A percentile compares a stretch with the other conserved stretches of the same genome.
phyloP scores from a whole-genome alignment of 1,140 invertebrate genomes.

The Tachypleus tridentatus region DNA sequence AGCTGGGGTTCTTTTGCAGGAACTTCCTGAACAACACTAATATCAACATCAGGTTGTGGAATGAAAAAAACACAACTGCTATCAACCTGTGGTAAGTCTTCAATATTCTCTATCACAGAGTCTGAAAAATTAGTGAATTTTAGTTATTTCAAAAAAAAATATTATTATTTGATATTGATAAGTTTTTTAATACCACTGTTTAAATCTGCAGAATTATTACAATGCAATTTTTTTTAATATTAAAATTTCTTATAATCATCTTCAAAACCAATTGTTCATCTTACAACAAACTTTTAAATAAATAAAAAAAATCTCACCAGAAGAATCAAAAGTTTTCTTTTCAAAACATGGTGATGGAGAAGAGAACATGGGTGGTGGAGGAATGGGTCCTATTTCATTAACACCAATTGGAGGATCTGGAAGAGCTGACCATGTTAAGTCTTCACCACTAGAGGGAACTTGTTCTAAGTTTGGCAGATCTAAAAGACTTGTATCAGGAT shows the following conservation, averaged over 20 bases:
- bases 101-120: too few species aligned
- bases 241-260: too few species aligned
- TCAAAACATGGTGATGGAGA: constrained; percentile 26
- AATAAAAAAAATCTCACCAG: constrained; percentile 8
- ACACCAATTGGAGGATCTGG: constrained; percentile 81
- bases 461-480: constrained; percentile 22
- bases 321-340: constrained; percentile 12
- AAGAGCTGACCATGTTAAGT: constrained; percentile 51
- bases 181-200: too few species aligned
- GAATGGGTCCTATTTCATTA: constrained; percentile 85
- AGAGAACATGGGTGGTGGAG: constrained; percentile 81
- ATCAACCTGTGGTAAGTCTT: too few species aligned
- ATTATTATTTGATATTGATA: too few species aligned
- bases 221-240: too few species aligned
- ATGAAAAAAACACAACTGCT: too few species aligned
- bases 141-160: too few species aligned
- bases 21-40: constrained; percentile 70
- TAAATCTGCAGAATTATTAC: too few species aligned
- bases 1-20: constrained; percentile 44
- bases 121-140: too few species aligned
- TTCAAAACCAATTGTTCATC: too few species aligned
- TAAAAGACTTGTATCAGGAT: constrained; percentile 5
- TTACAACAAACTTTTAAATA: too few species aligned
- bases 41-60: constrained; percentile 50
- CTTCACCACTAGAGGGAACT: constrained; percentile 17